Percentiles rank a stretch among this genome's conserved stretches.
Conservation (phyloP, 2,888 invertebrate genomes). For the Zaprionus lineosus region DNA sequence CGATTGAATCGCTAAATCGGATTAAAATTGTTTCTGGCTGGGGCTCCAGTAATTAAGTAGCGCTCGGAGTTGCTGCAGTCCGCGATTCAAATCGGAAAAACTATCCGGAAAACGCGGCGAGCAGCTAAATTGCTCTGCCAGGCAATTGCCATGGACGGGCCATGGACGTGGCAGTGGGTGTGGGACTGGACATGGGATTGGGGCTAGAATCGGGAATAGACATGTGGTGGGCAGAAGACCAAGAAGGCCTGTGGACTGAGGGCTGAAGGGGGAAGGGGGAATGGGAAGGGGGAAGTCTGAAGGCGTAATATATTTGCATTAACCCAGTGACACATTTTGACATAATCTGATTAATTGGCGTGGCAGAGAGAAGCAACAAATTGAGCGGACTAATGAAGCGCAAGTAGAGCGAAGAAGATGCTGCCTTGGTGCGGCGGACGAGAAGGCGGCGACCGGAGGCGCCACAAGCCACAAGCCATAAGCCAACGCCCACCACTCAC, state of each 20-base stretch:
- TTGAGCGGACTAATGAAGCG: slow-evolving; percentile 69
- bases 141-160: background rate
- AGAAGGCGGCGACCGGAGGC: background rate
- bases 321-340: slow-evolving; percentile 77
- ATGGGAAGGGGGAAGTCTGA: slow-evolving; percentile 2
- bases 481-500: slow-evolving; percentile 34
- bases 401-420: slow-evolving; percentile 52
- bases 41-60: slow-evolving; percentile 63
- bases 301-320: slow-evolving; percentile 71
- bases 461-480: background rate
- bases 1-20: slow-evolving; percentile 33
- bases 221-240: too few species aligned
- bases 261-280: too few species aligned
- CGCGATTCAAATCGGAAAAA: slow-evolving; percentile 9
- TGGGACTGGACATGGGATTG: background rate
- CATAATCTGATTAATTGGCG: slow-evolving; percentile 77
- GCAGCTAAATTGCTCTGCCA: slow-evolving; percentile 18
- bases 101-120: too few species aligned
- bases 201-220: too few species aligned
- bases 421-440: slow-evolving; percentile 17
- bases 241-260: too few species aligned
- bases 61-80: slow-evolving; percentile 50
- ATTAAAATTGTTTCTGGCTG: slow-evolving; percentile 58
- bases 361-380: slow-evolving; percentile 67
- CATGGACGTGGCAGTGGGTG: slow-evolving; percentile 2